These are phyloP conservation scores for Eunapius fragilis DNA, from an alignment of 37 sponge, comb jelly and placozoan genomes.

Conservation along the genomic window DNA sequence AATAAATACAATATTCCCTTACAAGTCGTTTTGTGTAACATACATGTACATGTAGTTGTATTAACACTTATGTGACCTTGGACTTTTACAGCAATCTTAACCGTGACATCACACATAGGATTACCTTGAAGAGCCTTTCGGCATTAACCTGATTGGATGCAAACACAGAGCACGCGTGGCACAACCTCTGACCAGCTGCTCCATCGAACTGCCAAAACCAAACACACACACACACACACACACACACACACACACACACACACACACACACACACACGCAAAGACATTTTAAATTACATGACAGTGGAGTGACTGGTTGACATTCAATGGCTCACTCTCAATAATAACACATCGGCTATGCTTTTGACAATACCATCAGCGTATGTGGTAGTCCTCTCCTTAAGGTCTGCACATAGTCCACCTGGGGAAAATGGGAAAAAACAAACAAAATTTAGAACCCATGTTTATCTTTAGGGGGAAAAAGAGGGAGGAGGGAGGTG, in stretches of 20 bases:
- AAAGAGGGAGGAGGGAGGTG: neutral
- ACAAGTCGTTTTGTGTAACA: too few species aligned
- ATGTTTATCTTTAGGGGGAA: too few species aligned
- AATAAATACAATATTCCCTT: too few species aligned
- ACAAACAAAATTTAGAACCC: neutral
- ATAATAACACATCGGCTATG: constrained; percentile 66
- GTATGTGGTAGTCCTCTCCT: constrained; percentile 19
- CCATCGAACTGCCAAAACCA: constrained; percentile 80
- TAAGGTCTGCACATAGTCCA: constrained; percentile 54
- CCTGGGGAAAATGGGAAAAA: constrained; percentile 1
- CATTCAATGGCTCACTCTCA: constrained; percentile 76
- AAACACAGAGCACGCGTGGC: constrained; percentile 73
- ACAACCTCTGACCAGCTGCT: constrained; percentile 62
- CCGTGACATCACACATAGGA: too few species aligned
- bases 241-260: too few species aligned
- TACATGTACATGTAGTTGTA: too few species aligned
- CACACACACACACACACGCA: too few species aligned
- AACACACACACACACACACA: too few species aligned
- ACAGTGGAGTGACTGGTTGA: too few species aligned
- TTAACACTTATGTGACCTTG: too few species aligned
- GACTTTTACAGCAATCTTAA: too few species aligned
- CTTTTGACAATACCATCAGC: constrained; percentile 32
- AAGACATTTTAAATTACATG: neutral
- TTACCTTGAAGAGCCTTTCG: constrained; percentile 51
- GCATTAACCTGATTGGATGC: constrained; percentile 73